These are phyloP conservation scores for Eristalis tenax DNA, from an alignment of 2,888 invertebrate species.

Conservation along the genomic window DNA sequence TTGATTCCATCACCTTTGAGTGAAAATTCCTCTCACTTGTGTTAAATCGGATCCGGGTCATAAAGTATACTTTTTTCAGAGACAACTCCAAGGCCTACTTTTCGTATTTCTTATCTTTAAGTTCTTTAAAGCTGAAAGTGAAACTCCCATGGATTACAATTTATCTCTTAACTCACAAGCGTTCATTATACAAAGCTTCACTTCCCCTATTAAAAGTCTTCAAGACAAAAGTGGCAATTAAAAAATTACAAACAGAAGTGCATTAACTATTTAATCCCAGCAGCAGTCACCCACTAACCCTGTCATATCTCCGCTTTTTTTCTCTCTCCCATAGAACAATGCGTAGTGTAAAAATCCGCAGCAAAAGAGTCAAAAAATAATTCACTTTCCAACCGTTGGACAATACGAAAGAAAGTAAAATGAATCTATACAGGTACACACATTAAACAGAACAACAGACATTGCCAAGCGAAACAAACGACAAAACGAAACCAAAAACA, in stretches of 20 bases:
- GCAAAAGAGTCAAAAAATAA: conserved; percentile 17
- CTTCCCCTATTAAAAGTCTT: conserved; percentile 4
- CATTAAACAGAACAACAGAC: conserved; percentile 51
- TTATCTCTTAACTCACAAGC: background rate
- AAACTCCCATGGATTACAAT: background rate
- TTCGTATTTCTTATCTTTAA: background rate
- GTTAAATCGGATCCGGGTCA: background rate
- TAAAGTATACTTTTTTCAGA: background rate
- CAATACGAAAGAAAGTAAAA: conserved; percentile 62
- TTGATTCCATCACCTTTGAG: background rate
- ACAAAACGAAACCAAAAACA: conserved; percentile 2
- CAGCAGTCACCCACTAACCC: conserved; percentile 17
- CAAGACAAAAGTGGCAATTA: conserved; percentile 28
- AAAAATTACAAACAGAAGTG: conserved; percentile 27
- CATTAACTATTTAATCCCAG: conserved; percentile 40
- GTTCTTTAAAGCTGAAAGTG: background rate
- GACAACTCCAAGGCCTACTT: background rate
- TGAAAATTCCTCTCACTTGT: background rate
- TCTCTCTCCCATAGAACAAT: conserved; percentile 49
- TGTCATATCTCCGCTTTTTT: background rate
- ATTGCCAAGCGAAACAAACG: background rate
- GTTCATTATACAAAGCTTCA: conserved; percentile 2
- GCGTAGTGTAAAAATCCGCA: conserved; percentile 32
- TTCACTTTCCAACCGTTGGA: conserved; percentile 48
- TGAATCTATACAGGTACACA: conserved; percentile 22